Base-by-base conservation (phyloP, 2,797 vertebrate species). In the Coccyzus lansbergi region DNA sequence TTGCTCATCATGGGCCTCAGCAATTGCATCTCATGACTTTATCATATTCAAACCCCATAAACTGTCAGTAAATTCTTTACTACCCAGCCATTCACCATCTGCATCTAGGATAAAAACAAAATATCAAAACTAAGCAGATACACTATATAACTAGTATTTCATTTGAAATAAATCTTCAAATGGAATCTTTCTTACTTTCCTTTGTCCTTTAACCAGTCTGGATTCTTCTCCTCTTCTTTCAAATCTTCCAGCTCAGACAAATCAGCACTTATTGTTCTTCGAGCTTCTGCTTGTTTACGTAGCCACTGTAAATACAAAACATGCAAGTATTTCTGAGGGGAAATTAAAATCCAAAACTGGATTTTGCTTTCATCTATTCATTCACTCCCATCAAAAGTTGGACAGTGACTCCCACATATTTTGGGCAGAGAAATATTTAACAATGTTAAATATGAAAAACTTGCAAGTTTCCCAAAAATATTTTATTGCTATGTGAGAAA, bases 191-290 rank as follows among this genome's bases (percentile, higher is more conserved):
- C 99, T 97, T 94, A 99, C 99, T 99, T 98, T 94, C 98, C 99
- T 97, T 99, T 99, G 25, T 99, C 98, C 93, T 99, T 99, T 59
- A 99, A 92, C 99, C 99, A 99, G 8, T 99, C 98, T 38, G 99
- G 98, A 89, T 98, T 98, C 96, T 97, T 98, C 94, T 99, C 98
- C n/a, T 99, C 98, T 91, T 99, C 98, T 46, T 96, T 98, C 84
- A 99, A 98, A 82, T 99, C 98, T 42, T 97, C 72, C 83, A 99
- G 94, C 74, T 99, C 98, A 63, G 97, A 97, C 36, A 98, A 94
- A 83, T 98, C 98, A 49, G 96, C 93, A 72, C 84, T 98, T 29
- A 96, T n/a, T n/a, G 95, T 93, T 94, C 97, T 98, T 76, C 96
- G 97, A 59, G 98, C 98, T 93, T 98, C 98, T 21, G 99, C 99